Base-by-base conservation (phyloP, 2,113 vertebrate genomes). In the Lanius collurio region DNA sequence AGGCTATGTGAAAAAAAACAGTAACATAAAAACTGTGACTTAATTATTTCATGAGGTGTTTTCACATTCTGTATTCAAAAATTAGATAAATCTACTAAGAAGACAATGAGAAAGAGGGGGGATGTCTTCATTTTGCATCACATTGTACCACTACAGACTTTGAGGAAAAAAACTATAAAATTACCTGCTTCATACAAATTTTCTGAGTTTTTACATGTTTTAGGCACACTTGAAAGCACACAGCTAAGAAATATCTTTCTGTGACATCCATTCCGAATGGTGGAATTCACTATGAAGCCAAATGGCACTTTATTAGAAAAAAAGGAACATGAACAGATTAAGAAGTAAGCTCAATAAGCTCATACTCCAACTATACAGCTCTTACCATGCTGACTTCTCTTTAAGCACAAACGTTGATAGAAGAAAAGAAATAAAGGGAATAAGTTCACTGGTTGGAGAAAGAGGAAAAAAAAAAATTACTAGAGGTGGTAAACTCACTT, bases 101-200 rank as follows among this genome's bases (percentile, higher is more conserved):
- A 49, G 9, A 69, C 6, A 71, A 41, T 10, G 7, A 73, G 17
- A 68, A 71, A 47, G 6, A 13, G 3, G 5, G 2, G 2, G 2
- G 0, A 16, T 11, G 0, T 33, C 39, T 75, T 33, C 8, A 14
- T 23, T 89, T 87, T 59, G 20, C 23, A 67, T 1, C 0, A 41
- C 6, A 9, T 35, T 46, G 13, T 26, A 65, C 12, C 59, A n/a
- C 23, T 22, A 27, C 2, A 73, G 53, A 4, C 15, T 68, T 52
- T 6, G 7, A 85, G 15, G 10, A 52, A 71, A 67, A 67, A n/a
- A 9, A 56, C 6, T 7, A 20, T 15, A 77, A 84, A 68, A 20
- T 33, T n/a, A 49, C 6, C 7, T 12, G 8, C 53, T 82, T 64
- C 50, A 35, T 24, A 21, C 2, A 59, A 13, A 6, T 83, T 59